phyloP scores from a whole-genome alignment of 1,140 invertebrate genomes.

The Spodoptera litura region DNA sequence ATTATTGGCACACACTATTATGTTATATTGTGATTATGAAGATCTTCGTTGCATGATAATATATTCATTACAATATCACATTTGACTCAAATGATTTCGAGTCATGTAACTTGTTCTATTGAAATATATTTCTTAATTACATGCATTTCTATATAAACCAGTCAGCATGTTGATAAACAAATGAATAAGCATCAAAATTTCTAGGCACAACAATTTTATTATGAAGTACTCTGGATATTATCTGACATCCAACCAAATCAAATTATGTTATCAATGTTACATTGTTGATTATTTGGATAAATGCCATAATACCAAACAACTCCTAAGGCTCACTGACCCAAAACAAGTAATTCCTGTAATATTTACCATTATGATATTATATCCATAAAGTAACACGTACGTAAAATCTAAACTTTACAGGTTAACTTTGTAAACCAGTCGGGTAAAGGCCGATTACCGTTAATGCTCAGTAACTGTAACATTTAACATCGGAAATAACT shows the following conservation, averaged over 20 bases:
- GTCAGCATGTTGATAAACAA: slow-evolving; percentile 9
- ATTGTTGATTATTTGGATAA: neutral
- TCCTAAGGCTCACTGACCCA: neutral
- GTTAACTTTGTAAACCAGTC: slow-evolving; percentile 30
- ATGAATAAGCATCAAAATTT: neutral
- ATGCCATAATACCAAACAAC: neutral
- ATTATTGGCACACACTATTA: no score
- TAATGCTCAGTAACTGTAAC: slow-evolving; percentile 9
- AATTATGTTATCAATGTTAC: neutral
- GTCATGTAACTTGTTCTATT: no score
- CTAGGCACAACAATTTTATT: neutral
- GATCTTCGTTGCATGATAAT: no score
- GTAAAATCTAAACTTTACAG: slow-evolving; percentile 9
- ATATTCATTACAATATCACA: no score
- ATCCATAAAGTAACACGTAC: neutral
- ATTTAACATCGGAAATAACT: slow-evolving; percentile 3
- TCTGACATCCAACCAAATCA: neutral
- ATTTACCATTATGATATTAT: neutral
- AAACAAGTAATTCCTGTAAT: neutral
- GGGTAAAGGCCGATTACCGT: slow-evolving; percentile 38
- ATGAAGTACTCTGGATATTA: neutral
- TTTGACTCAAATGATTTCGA: no score
- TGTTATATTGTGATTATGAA: no score
- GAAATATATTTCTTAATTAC: neutral
- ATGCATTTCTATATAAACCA: neutral